phyloP scores from a whole-genome alignment of 2,888 invertebrate genomes.

The Eretmocerus hayati region DNA sequence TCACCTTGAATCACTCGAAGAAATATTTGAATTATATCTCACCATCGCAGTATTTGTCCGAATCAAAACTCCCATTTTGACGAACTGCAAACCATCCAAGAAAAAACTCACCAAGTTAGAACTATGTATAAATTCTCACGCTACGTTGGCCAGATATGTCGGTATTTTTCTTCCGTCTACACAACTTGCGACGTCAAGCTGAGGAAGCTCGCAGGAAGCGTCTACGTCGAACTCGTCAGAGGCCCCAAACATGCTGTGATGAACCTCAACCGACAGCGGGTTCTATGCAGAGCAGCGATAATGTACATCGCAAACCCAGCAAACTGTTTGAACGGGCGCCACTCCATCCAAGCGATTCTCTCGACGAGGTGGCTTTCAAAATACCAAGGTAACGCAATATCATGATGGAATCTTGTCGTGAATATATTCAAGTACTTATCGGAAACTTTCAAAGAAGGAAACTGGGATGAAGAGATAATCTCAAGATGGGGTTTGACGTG shows the following conservation, averaged over 20 bases:
- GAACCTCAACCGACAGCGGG: slow-evolving; percentile 45
- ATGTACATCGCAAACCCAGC: slow-evolving; percentile 60
- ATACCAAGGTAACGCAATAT: slow-evolving; percentile 71
- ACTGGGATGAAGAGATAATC: too few relatives aligned
- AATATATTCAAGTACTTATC: too few relatives aligned
- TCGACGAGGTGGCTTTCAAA: slow-evolving; percentile 86
- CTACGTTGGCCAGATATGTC: slow-evolving; percentile 56
- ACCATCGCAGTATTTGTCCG: too few relatives aligned
- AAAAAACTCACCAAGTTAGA: too few relatives aligned
- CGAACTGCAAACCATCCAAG: too few relatives aligned
- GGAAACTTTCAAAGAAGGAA: too few relatives aligned
- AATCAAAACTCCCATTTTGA: too few relatives aligned
- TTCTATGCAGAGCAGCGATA: slow-evolving; percentile 50
- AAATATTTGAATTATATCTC: too few relatives aligned
- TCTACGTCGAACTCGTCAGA: slow-evolving; percentile 42
- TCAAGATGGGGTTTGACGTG: background rate
- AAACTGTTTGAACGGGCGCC: slow-evolving; percentile 78
- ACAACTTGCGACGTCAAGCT: slow-evolving; percentile 81
- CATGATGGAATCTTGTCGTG: too few relatives aligned
- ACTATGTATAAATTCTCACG: background rate
- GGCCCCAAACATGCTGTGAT: slow-evolving; percentile 41
- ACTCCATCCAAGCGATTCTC: slow-evolving; percentile 77
- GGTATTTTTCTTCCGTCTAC: slow-evolving; percentile 92
- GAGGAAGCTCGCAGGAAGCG: slow-evolving; percentile 65
- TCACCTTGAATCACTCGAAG: too few relatives aligned